Percentiles rank a stretch among this genome's conserved stretches.
These are phyloP conservation scores for Dryococelus australis DNA, from an alignment of 2,888 invertebrate genomes.

Conservation along the genomic window DNA sequence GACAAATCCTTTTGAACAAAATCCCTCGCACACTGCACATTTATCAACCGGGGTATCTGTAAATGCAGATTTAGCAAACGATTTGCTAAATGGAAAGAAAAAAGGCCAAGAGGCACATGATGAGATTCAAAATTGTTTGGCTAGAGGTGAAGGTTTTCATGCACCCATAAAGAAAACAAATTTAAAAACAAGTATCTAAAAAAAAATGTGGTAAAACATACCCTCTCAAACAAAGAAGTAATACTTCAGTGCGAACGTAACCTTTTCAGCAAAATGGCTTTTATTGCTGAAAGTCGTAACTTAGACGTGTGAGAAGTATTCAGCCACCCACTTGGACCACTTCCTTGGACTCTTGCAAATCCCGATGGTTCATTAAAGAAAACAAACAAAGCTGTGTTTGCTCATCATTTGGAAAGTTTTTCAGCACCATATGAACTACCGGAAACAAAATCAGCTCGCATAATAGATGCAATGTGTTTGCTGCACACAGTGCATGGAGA, in stretches of 20 bases:
- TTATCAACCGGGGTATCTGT: neutral
- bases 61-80: neutral
- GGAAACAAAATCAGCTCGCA: neutral
- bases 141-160: slow-evolving; percentile 10
- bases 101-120: neutral
- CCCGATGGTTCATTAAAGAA: slow-evolving; percentile 19
- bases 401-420: slow-evolving; percentile 20
- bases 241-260: neutral
- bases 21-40: neutral
- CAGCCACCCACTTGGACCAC: neutral
- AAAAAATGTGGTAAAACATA: neutral
- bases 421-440: neutral
- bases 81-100: neutral
- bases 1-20: slow-evolving; percentile 24
- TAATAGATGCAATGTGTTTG: no score
- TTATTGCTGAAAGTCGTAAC: neutral
- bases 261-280: slow-evolving; percentile 23
- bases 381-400: neutral
- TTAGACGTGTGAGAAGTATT: slow-evolving; percentile 11
- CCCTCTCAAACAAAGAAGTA: slow-evolving; percentile 13
- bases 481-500: no score
- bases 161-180: neutral
- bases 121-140: neutral
- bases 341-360: neutral
- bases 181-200: neutral